Conservation (phyloP, 2,888 invertebrate genomes). For the Hartigia nigra region DNA sequence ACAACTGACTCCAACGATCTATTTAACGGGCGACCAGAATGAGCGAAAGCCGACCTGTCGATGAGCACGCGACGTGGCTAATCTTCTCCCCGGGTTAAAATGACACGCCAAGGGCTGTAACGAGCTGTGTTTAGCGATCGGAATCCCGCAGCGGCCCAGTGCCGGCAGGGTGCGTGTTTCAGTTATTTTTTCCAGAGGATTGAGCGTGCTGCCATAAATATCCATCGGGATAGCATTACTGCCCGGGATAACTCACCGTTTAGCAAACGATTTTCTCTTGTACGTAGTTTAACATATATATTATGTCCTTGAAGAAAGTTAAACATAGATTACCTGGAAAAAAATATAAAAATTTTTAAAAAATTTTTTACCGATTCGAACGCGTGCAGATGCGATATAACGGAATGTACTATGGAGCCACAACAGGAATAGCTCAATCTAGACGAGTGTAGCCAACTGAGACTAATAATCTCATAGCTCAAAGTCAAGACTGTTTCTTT, state of each 20-base stretch:
- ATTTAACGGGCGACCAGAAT: background rate
- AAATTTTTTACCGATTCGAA: background rate
- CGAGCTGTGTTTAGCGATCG: conserved; percentile 62
- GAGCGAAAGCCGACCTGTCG: background rate
- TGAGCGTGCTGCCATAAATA: conserved; percentile 8
- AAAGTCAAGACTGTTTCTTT: background rate
- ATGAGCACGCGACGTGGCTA: conserved; percentile 50
- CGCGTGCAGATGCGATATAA: background rate
- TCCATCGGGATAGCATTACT: conserved; percentile 2
- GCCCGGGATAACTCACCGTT: background rate
- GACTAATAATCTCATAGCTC: background rate
- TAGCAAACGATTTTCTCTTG: background rate
- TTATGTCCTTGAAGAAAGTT: background rate
- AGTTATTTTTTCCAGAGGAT: background rate
- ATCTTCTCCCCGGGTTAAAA: conserved; percentile 51
- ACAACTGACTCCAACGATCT: background rate
- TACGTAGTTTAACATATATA: background rate
- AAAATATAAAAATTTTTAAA: no score
- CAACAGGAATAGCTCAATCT: background rate
- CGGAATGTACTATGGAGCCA: background rate
- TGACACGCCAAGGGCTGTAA: conserved; percentile 62
- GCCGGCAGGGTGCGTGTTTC: background rate
- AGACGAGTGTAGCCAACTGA: background rate
- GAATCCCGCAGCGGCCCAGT: conserved; percentile 24
- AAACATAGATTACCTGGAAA: no score